Percentiles rank a stretch among this genome's conserved stretches.
Evolutionary conservation across 2,888 invertebrate species (phyloP).

Genomic region (Habroteleia sp.): DNA sequence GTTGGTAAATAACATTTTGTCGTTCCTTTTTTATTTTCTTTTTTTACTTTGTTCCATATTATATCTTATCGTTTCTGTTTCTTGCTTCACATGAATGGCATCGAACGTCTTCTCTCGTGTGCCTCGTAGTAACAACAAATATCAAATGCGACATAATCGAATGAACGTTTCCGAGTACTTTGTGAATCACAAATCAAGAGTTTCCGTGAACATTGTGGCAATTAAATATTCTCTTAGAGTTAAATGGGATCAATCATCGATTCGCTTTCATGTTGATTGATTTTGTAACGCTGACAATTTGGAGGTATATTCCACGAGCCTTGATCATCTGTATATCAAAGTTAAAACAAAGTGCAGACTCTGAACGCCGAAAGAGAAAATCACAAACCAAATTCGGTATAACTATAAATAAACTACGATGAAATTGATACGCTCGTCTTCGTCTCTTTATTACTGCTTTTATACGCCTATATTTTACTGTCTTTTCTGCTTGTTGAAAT

Average conservation of each 20-base stretch:
- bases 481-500: slow-evolving; percentile 1
- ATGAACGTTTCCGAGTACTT: slow-evolving; percentile 21
- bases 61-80: slow-evolving; percentile 12
- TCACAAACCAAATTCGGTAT: slow-evolving; percentile 19
- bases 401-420: slow-evolving; percentile 37
- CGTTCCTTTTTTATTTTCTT: slow-evolving; percentile 23
- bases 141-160: slow-evolving; percentile 29
- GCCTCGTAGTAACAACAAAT: slow-evolving; percentile 31
- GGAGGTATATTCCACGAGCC: slow-evolving; percentile 45
- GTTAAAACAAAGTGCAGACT: not conserved
- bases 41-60: not conserved
- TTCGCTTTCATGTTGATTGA: slow-evolving; percentile 11
- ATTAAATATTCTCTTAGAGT: slow-evolving; percentile 12
- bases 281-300: slow-evolving; percentile 22
- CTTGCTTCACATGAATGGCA: slow-evolving; percentile 48
- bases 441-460: slow-evolving; percentile 2
- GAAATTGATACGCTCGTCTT: slow-evolving; percentile 12
- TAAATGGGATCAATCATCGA: slow-evolving; percentile 16
- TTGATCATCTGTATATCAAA: slow-evolving; percentile 10
- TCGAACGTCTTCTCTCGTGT: slow-evolving; percentile 56
- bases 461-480: not conserved
- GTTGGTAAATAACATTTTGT: slow-evolving; percentile 31
- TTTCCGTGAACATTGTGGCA: slow-evolving; percentile 11
- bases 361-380: slow-evolving; percentile 24
- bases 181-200: slow-evolving; percentile 29